Evolutionary conservation across 2,113 vertebrate genomes (phyloP).

Genomic region (Puma concolor): DNA sequence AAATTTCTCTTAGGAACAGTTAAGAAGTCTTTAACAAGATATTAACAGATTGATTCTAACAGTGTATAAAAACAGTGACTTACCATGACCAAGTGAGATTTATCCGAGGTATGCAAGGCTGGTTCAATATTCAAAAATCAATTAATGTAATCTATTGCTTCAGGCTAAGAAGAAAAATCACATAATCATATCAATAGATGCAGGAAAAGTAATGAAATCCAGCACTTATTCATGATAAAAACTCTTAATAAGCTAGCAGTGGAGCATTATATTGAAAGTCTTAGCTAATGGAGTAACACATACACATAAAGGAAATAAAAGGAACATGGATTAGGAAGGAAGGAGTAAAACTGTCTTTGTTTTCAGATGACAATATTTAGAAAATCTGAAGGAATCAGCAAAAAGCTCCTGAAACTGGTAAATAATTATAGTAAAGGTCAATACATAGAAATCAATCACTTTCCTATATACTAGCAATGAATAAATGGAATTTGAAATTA

Average conservation of each 20-base stretch:
- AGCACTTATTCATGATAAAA: not conserved
- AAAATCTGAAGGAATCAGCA: not conserved
- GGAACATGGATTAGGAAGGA: not conserved
- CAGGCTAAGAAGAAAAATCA: not conserved
- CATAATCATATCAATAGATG: not conserved
- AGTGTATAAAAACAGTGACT: not conserved
- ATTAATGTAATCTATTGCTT: not conserved
- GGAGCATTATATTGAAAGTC: not conserved
- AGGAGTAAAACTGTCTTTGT: not conserved
- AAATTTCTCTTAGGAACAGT: not conserved
- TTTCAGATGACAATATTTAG: not conserved
- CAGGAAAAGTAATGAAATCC: not conserved
- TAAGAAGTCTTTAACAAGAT: not conserved
- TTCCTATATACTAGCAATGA: not conserved
- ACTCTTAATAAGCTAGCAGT: not conserved
- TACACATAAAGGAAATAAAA: not conserved
- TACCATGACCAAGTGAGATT: not conserved
- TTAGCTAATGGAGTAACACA: not conserved
- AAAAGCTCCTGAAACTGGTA: not conserved
- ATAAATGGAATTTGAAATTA: not conserved
- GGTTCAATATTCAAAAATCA: not conserved
- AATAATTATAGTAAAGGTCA: not conserved
- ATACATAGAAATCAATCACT: not conserved
- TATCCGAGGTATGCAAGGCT: not conserved
- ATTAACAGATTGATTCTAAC: not conserved